Base-by-base conservation (phyloP, 2,888 invertebrate genomes). In the Herminia tarsipennalis region DNA sequence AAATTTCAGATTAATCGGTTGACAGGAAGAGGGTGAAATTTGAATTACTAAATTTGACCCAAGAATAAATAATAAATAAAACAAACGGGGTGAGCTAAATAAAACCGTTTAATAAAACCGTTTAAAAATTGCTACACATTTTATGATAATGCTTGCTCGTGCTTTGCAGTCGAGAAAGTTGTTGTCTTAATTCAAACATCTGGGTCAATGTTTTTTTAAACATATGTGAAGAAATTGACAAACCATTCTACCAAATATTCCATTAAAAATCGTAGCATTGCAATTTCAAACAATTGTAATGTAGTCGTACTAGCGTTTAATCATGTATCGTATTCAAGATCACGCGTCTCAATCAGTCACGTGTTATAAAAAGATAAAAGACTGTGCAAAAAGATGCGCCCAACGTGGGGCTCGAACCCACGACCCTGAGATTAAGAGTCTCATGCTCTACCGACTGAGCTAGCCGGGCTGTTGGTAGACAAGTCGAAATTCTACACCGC, bases 361-460 rank as follows among this genome's bases (percentile, higher is more conserved):
- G 5, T 34, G 27, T 18, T 2, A 1, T 17, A 16, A 22, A 0
- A 20, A 4, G 25, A 13, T 14, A 6, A 25, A 25, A 29, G 29
- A 33, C n/a, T 9, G 6, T 33, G 44, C 76, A 86, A 83, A 77
- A 71, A 55, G 41, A 18, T 58, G 21, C 90, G 90, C 92, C 91
- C 92, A 92, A 91, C 91, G 90, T 92, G 91, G 92, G 91, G 91
- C 91, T 92, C 90, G 90, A 92, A 92, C 92, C 89, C 91, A 91
- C 91, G 92, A 92, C 92, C 92, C 92, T 92, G 92, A 92, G 92
- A 92, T 91, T 92, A 92, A 92, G 92, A 92, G 92, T 92, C 92
- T 92, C 92, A 87, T 87, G 87, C 86, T 87, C 87, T 87, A 86
- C 86, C 86, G 86, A 86, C 85, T 86, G 86, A 86, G 86, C 85